These are phyloP conservation scores for Sarcophilus harrisii DNA, from an alignment of 2,797 vertebrate species.

Conservation along the genomic window DNA sequence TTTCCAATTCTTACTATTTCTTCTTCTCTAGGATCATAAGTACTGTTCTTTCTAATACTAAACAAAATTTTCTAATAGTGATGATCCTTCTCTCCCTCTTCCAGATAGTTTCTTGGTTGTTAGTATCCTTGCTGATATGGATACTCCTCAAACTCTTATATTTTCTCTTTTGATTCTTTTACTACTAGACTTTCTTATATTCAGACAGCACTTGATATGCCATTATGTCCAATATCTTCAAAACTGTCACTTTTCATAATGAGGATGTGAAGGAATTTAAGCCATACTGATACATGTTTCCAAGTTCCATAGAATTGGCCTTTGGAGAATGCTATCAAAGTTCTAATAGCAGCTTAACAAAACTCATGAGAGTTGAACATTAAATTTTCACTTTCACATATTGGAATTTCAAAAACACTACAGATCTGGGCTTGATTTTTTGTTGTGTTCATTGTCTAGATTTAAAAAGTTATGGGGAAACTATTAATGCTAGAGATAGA, in stretches of 20 bases:
- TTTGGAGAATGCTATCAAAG: neutral
- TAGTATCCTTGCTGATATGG: neutral
- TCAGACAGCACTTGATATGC: neutral
- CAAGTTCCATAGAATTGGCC: neutral
- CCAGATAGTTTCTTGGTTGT: neutral
- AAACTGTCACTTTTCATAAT: neutral
- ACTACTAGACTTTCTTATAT: constrained; percentile 2
- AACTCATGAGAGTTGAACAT: neutral
- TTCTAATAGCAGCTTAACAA: neutral
- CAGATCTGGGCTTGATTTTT: neutral
- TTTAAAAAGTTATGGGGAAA: neutral
- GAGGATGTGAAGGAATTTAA: neutral
- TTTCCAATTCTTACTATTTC: neutral
- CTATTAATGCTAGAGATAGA: neutral
- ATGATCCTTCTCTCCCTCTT: neutral
- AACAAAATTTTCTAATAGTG: neutral
- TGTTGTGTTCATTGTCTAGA: neutral
- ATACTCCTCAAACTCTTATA: neutral
- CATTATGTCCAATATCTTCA: neutral
- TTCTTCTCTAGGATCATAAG: neutral
- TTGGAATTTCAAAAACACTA: neutral
- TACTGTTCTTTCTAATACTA: neutral
- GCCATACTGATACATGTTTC: neutral
- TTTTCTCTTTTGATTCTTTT: constrained; percentile 26
- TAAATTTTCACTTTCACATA: neutral